Evolutionary conservation across 2,888 invertebrate species (phyloP).

Genomic region (Acheta domesticus): DNA sequence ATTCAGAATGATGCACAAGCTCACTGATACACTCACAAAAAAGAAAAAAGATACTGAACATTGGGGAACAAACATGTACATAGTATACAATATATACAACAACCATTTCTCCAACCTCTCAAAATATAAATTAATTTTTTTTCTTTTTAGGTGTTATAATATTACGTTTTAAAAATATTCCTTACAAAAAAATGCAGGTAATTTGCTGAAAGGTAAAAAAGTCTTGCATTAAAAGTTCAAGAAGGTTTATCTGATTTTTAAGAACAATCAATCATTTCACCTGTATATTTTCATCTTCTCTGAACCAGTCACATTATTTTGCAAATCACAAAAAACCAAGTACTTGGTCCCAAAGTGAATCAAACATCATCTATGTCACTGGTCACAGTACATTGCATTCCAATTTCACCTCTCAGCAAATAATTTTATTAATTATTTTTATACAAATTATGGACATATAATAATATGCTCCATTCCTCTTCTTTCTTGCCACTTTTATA

Average conservation of each 20-base stretch:
- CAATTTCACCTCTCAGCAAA: slow-evolving; percentile 34
- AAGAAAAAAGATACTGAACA: too few species aligned
- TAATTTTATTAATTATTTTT: slow-evolving; percentile 11
- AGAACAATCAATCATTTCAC: not conserved
- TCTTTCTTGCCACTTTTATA: slow-evolving; percentile 28
- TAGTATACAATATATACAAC: too few species aligned
- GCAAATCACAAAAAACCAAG: slow-evolving; percentile 31
- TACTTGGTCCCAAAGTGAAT: slow-evolving; percentile 35
- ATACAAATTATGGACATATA: slow-evolving; percentile 24
- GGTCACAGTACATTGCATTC: not conserved
- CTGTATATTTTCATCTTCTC: not conserved
- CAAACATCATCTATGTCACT: slow-evolving; percentile 28
- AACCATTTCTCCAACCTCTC: slow-evolving; percentile 25
- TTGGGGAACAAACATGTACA: too few species aligned
- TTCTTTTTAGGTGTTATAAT: slow-evolving; percentile 25
- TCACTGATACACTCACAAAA: too few species aligned
- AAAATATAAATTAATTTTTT: slow-evolving; percentile 19
- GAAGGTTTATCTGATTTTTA: slow-evolving; percentile 22
- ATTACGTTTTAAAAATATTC: slow-evolving; percentile 30
- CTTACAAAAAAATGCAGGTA: slow-evolving; percentile 25
- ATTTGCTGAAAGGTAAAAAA: slow-evolving; percentile 34
- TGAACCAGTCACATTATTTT: slow-evolving; percentile 23
- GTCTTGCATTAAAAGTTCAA: slow-evolving; percentile 25
- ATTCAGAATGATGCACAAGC: too few species aligned
- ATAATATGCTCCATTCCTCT: slow-evolving; percentile 18